Evolutionary conservation across 2,888 invertebrate species (phyloP).

Genomic region (Electrophaes corylata): DNA sequence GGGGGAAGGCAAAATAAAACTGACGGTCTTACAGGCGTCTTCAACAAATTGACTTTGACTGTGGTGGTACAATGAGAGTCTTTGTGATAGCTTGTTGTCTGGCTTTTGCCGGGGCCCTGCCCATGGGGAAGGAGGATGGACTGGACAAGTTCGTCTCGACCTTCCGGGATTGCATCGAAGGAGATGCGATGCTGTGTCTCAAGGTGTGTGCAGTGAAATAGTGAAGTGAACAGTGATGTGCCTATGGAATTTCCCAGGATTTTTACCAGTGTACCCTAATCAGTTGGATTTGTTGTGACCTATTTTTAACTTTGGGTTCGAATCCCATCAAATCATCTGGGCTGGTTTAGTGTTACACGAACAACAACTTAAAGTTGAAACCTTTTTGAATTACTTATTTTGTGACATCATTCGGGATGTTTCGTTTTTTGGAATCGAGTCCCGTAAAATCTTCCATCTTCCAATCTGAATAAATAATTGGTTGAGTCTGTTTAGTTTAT

Average conservation of each 20-base stretch:
- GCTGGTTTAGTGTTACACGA: neutral
- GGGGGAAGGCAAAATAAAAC: conserved; percentile 79
- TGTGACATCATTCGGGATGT: neutral
- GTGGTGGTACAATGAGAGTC: conserved; percentile 70
- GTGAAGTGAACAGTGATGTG: conserved; percentile 50
- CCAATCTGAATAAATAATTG: neutral
- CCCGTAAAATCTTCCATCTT: neutral
- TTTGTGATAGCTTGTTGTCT: conserved; percentile 64
- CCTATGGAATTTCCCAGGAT: conserved; percentile 36
- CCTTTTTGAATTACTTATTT: neutral
- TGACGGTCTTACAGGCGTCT: conserved; percentile 60
- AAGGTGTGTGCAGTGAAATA: conserved; percentile 86
- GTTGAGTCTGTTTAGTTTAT: neutral
- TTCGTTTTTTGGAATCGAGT: neutral
- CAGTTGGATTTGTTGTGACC: conserved; percentile 17
- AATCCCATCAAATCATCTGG: conserved; percentile 21
- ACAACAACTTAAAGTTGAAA: neutral
- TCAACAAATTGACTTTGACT: conserved; percentile 74
- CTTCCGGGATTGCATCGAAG: conserved; percentile 88
- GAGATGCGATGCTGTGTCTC: conserved; percentile 88
- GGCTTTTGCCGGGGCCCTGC: conserved; percentile 66
- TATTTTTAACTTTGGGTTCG: conserved; percentile 26
- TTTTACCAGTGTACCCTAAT: conserved; percentile 1
- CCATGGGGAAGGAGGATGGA: conserved; percentile 71
- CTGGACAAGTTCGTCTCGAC: conserved; percentile 70